Evolutionary conservation across 2,888 invertebrate genomes (phyloP), one percentile per base, ranked within the genome.

Genomic region (Hedya salicella): DNA sequence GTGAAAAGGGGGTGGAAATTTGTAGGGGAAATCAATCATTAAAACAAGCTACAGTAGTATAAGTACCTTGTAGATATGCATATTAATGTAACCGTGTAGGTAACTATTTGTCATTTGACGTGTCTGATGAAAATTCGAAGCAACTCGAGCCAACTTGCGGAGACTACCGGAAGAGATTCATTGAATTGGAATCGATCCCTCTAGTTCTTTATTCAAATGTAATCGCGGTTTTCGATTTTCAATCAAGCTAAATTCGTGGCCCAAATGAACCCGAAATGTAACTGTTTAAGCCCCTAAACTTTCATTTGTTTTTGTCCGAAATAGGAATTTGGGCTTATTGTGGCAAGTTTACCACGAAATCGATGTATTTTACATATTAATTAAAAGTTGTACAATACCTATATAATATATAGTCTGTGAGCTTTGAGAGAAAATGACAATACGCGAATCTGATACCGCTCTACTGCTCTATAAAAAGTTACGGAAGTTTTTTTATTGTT

Each of bases 141-240:
- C 42, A 48, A 25, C 44, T 30, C 32, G 50, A 46, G 52, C 40
- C 32, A 46, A 52, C 50, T 42, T 42, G 16, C 21, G 5, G 59
- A 65, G 32, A 42, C 61, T 61, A 40, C 49, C 39, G 5, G 13
- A 16, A 13, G 46, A 17, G 8, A 11, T 16, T 46, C 19, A 52
- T 61, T 61, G 60, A 66, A 54, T 61, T 32, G 60, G 48, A 53
- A 49, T 61, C 40, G 53, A 49, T 54, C 66, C 54, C 32, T 54
- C 32, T 49, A 48, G 60, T 66, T 54, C 53, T 65, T 66, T 60
- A 66, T 61, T 66, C 53, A 54, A 61, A 66, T 66, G 54, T 54
- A 61, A 54, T 61, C 42, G 40, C 53, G 59, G 40, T 60, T 60
- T 66, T 61, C 48, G 53, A 54, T 66, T 66, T 54, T 48, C 66